Base-by-base conservation (phyloP, 2,797 vertebrate species). In the Orestias chungarensis region DNA sequence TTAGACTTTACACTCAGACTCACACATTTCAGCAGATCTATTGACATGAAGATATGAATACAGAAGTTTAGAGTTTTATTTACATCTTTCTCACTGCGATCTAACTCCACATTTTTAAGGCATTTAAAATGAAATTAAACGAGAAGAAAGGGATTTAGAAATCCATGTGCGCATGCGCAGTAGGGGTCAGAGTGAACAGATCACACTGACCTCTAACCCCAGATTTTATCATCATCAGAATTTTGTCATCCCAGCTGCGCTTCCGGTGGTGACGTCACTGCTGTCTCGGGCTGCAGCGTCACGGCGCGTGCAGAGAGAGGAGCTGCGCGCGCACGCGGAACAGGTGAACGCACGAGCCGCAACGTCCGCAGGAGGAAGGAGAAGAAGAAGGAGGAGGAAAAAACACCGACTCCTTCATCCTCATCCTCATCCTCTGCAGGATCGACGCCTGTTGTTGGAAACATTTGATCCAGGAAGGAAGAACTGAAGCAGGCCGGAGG, bases 311-410 rank as follows among this genome's bases (percentile, higher is more conserved):
- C 64, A 66, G 76, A 42, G 57, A 44, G 59, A 47, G 67, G 64
- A 61, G 61, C 27, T 50, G 76, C 80, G 78, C 78, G 80, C 80
- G 74, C 69, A 85, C 81, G 42, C 74, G n/a, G 76, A 57, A 42
- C 86, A 91, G 88, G 88, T 89, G 76, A 78, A 88, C 68, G 83
- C 82, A 82, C 82, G 83, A 85, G 86, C 85, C 38, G 75, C n/a
- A 72, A 71, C 76, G 77, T 81, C 83, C 81, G 85, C 86, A 89
- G 82, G 66, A 85, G 67, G 62, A 66, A 50, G 42, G 40, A 38
- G 68, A 20, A 12, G 71, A 64, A 43, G 42, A 15, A 27, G n/a
- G 66, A 50, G 61, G 71, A 78, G 6, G 64, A 68, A 46, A 31
- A 71, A 42, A 62, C 73, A 25, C 42, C 61, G 61, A 70, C 42